Conservation (phyloP, 2,113 vertebrate species). For the Trachemys scripta region DNA sequence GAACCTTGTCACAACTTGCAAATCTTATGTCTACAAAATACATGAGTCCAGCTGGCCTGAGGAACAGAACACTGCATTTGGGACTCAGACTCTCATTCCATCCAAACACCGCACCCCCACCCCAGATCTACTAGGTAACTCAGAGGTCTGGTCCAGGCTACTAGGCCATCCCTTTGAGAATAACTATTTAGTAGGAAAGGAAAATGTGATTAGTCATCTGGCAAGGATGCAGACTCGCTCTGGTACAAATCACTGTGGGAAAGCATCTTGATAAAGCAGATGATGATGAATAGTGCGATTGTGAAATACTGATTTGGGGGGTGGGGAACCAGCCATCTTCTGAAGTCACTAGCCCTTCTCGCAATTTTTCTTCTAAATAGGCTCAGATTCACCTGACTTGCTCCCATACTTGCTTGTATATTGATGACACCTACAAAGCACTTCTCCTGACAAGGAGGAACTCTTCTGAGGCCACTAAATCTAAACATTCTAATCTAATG, state of each 20-base stretch:
- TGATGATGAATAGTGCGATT: not conserved
- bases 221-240: not conserved
- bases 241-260: not conserved
- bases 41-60: not conserved
- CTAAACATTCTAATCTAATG: conserved; percentile 6
- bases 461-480: not conserved
- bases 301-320: too few relatives aligned
- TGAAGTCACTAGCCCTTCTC: not conserved
- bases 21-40: too few relatives aligned
- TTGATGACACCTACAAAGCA: not conserved
- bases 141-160: not conserved
- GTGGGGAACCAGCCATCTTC: not conserved
- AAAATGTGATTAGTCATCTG: not conserved
- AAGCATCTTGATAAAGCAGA: not conserved
- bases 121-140: not conserved
- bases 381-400: not conserved
- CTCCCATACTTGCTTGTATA: not conserved
- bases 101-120: not conserved
- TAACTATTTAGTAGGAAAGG: not conserved
- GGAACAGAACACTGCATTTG: not conserved
- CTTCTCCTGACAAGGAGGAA: not conserved
- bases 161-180: not conserved
- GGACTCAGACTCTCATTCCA: not conserved
- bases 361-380: not conserved
- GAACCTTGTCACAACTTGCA: too few relatives aligned